Base-by-base conservation (phyloP, 2,113 vertebrate genomes). In the Hymenochirus boettgeri region DNA sequence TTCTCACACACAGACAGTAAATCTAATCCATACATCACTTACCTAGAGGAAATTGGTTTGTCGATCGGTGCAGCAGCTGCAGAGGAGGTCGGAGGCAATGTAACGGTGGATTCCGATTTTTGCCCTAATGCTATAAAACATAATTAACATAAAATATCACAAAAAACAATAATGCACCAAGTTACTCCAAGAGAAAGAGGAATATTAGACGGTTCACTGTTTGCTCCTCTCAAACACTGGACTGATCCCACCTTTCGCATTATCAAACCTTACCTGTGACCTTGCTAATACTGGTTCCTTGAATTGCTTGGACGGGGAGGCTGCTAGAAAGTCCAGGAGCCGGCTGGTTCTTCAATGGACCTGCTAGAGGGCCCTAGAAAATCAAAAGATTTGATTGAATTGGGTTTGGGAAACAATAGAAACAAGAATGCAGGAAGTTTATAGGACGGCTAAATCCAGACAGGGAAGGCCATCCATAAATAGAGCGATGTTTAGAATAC, bases 21-120 rank as follows among this genome's bases (percentile, higher is more conserved):
- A 19, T 0, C 5, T 15, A 42, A 15, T n/a, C 3, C 15, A 42
- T 17, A 42, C 5, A 15, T 7, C 39, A 42, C 23, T 69, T 18
- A 95, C 94, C 85, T 83, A 62, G 94, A 93, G 0, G 87, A 77
- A 79, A 94, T 92, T 0, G 76, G 56, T 79, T 93, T 94, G 85
- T 13, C 81, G 57, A 70, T 82, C 71, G 86, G 89, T 2, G 87
- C 82, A 2, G 39, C 58, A 4, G 80, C 61, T 25, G 79, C 57
- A 1, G 80, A 71, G 1, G 76, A 3, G 13, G 77, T 39, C 1
- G 75, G 7, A n/a, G 76, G 45, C 1, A 80, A 65, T 17, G 74
- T 52, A 25, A 65, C 77, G 19, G 85, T 54, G 25, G 76, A 50
- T 51, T 90, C 87, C 0, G 75, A 26, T 81, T 91, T 95, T 70